phyloP scores from a whole-genome alignment of 2,888 invertebrate genomes.

The Volucella inflata region DNA sequence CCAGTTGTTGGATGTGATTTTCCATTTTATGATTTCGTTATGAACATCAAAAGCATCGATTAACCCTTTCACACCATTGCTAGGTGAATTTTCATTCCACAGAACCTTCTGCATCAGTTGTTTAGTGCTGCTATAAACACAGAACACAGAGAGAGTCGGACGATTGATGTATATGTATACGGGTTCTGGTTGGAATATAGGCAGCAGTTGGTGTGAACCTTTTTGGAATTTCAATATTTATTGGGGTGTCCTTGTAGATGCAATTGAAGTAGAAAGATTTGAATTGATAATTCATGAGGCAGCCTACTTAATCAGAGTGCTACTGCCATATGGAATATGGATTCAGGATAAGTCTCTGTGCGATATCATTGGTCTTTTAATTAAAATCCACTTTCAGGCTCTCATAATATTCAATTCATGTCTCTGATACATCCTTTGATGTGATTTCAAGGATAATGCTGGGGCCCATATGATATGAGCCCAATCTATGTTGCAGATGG shows the following conservation, averaged over 20 bases:
- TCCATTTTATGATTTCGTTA: constrained; percentile 72
- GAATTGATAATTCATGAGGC: constrained; percentile 3
- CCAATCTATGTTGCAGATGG: too few species aligned
- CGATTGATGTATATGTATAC: not conserved
- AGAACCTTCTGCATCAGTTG: constrained; percentile 64
- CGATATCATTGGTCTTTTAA: too few species aligned
- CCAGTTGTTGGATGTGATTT: constrained; percentile 60
- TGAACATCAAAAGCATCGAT: constrained; percentile 72
- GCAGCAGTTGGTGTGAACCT: not conserved
- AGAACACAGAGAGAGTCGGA: not conserved
- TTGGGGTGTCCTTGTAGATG: constrained; percentile 12
- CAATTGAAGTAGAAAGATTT: not conserved
- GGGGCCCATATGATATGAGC: too few species aligned
- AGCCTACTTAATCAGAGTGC: not conserved
- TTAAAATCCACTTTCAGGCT: too few species aligned
- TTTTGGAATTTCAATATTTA: constrained; percentile 29
- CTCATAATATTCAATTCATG: too few species aligned
- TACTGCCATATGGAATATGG: too few species aligned
- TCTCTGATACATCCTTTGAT: too few species aligned
- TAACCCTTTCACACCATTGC: constrained; percentile 57
- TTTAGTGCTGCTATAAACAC: constrained; percentile 28
- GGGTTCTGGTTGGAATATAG: not conserved
- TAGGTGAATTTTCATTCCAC: constrained; percentile 58
- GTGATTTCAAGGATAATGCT: too few species aligned
- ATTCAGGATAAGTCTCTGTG: too few species aligned